These are phyloP conservation scores for Itoplectis maculator DNA, from an alignment of 2,888 invertebrate species.

Conservation along the genomic window DNA sequence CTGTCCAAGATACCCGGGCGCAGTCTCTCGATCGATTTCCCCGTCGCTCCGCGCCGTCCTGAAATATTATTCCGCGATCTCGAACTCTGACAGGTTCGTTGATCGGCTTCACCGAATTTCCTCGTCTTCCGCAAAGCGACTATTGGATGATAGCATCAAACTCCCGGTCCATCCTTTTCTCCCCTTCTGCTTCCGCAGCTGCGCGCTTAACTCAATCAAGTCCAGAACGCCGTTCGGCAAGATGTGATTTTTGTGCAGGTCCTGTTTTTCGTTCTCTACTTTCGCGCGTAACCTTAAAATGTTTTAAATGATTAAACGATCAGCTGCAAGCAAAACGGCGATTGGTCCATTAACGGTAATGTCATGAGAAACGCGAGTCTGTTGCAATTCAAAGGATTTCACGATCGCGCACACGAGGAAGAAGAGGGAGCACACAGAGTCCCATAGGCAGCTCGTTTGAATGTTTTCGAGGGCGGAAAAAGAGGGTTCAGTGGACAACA, in stretches of 20 bases:
- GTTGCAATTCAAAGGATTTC: neutral
- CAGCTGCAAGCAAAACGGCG: no score
- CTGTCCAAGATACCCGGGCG: conserved; percentile 10
- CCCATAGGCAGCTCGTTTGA: conserved; percentile 48
- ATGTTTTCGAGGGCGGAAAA: conserved; percentile 61
- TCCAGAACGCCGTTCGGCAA: conserved; percentile 21
- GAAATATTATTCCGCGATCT: conserved; percentile 65
- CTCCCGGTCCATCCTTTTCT: conserved; percentile 14
- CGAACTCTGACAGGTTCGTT: conserved; percentile 57
- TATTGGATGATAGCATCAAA: conserved; percentile 22
- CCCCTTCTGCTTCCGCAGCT: conserved; percentile 2
- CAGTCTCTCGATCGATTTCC: conserved; percentile 25
- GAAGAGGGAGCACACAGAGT: conserved; percentile 28
- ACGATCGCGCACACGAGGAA: neutral
- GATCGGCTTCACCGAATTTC: conserved; percentile 64
- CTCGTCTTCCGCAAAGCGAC: conserved; percentile 46
- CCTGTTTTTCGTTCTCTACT: neutral
- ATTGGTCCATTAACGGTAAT: no score
- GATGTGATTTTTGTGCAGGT: neutral
- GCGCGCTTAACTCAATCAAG: conserved; percentile 53
- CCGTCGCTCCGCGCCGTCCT: neutral
- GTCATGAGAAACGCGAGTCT: neutral
- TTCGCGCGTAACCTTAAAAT: neutral
- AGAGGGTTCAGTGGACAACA: conserved; percentile 29
- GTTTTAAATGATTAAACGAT: no score